phyloP scores from a whole-genome alignment of 2,888 invertebrate species.

The Nymphalis urticae region DNA sequence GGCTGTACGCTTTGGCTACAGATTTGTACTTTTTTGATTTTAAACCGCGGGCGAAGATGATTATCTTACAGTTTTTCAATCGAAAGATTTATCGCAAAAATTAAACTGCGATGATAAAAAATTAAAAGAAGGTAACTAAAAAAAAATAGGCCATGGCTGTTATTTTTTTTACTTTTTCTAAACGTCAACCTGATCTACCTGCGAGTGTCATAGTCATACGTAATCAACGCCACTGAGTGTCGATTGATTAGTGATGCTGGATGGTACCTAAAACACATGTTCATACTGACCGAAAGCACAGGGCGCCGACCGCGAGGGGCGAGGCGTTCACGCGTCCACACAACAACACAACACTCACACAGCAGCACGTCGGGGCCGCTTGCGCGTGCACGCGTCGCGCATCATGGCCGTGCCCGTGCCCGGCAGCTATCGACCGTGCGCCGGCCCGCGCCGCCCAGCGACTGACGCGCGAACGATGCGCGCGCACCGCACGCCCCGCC shows the following conservation, averaged over 20 bases:
- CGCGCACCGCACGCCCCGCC: slow-evolving; percentile 58
- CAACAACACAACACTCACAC: slow-evolving; percentile 58
- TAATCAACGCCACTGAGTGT: slow-evolving; percentile 26
- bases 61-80: background rate
- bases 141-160: slow-evolving; percentile 7
- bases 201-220: slow-evolving; percentile 29
- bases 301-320: slow-evolving; percentile 42
- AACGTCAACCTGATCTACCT: slow-evolving; percentile 16
- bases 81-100: background rate
- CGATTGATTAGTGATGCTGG: slow-evolving; percentile 26
- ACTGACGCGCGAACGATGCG: slow-evolving; percentile 67
- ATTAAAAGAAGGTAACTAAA: background rate
- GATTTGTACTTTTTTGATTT: background rate
- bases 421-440: slow-evolving; percentile 76
- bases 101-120: background rate
- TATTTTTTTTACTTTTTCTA: background rate
- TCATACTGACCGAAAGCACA: slow-evolving; percentile 61
- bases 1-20: background rate
- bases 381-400: slow-evolving; percentile 68
- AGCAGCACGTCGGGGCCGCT: slow-evolving; percentile 56
- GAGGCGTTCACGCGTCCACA: slow-evolving; percentile 42
- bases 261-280: slow-evolving; percentile 31
- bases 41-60: background rate
- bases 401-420: slow-evolving; percentile 64
- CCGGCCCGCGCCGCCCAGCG: slow-evolving; percentile 59